These are phyloP conservation scores for Lordiphosa clarofinis DNA, from an alignment of 1,140 invertebrate species.

Conservation along the genomic window DNA sequence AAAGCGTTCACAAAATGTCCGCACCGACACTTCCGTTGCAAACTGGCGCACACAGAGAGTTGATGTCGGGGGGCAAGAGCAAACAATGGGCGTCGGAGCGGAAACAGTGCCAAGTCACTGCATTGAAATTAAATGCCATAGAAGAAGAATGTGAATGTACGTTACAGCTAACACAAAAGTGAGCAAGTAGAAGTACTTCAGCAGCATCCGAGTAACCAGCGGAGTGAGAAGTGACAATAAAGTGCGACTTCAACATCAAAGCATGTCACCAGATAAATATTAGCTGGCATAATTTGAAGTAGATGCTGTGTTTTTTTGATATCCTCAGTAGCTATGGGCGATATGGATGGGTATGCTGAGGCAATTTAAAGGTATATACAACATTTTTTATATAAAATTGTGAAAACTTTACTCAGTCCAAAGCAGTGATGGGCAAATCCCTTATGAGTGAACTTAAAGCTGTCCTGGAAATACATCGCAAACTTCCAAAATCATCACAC, in stretches of 20 bases:
- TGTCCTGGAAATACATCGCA: no score
- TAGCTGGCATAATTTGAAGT: background rate
- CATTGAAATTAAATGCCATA: constrained; percentile 10
- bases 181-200: background rate
- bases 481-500: no score
- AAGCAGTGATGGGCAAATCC: no score
- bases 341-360: no score
- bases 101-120: constrained; percentile 13
- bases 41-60: constrained; percentile 3
- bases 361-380: no score
- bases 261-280: background rate
- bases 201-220: background rate
- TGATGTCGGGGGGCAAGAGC: background rate
- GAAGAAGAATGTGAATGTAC: background rate
- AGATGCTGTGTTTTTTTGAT: background rate
- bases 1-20: constrained; percentile 4
- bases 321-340: no score
- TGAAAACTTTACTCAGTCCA: no score
- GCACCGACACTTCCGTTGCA: constrained; percentile 13
- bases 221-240: constrained; percentile 4
- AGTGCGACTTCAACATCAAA: background rate
- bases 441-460: no score
- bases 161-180: background rate
- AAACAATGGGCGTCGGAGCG: constrained; percentile 13
- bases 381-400: no score